Base-by-base conservation (phyloP, 2,113 vertebrate species). In the Oophaga pumilio region DNA sequence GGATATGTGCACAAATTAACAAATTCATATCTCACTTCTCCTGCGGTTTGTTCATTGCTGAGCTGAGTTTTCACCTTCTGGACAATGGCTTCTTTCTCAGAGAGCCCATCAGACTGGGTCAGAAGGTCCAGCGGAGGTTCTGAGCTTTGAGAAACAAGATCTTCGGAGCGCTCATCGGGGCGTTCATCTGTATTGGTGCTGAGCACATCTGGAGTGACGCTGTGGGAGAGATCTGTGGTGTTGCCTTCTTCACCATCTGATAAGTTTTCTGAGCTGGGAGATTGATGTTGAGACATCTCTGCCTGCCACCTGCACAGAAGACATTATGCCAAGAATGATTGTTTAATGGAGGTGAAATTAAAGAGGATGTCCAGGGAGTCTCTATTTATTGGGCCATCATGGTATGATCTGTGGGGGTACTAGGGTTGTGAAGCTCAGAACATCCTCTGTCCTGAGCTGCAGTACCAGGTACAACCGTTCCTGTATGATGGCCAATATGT, bases 161-260 rank as follows among this genome's bases (percentile, higher is more conserved):
- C 97, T 4, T 97, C 96, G n/a, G 96, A 97, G 89, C 95, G 95
- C 59, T 97, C 96, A 7, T 97, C 97, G 56, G 96, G 93, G 0
- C 96, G 95, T 88, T 97, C 97, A 17, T 97, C 97, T 0, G 97
- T 97, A 90, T 97, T 97, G 91, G 97, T 97, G 90, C 97, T 97
- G 91, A 96, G 96, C 88, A 97, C 96, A 68, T 98, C 97, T 0
- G 97, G 97, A 0, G 97, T 97, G 87, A 96, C 96, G 6, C 97
- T 97, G 87, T 97, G 97, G 43, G 97, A 97, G 86, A 96, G 96
- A 86, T 98, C 97, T 0, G 95, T 98, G 62, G 96, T 97, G 89
- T 97, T 97, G 14, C 97, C 97, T 92, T 97, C 97, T 89, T 97
- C 97, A 2, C 96, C 97, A 17, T 98, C 97, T 0, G 97, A 98